These are phyloP conservation scores for Toxotes lorentzi DNA, from an alignment of 2,797 vertebrate species.

Conservation along the genomic window DNA sequence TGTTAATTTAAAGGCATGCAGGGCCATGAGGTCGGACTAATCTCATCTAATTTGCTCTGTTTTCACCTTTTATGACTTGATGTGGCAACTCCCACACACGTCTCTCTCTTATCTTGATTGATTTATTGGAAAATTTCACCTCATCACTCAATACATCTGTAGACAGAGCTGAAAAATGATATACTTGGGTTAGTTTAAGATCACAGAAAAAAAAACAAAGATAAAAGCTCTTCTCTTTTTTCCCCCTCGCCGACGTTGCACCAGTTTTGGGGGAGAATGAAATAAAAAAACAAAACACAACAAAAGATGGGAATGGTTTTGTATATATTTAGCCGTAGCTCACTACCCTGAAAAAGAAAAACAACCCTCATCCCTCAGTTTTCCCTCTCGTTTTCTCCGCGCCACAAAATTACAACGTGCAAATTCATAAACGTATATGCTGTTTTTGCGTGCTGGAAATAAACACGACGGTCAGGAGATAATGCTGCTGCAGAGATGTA, in stretches of 20 bases:
- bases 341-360: conserved; percentile 75
- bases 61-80: background rate
- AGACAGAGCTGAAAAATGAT: conserved; percentile 8
- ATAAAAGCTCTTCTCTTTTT: background rate
- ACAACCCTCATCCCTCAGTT: conserved; percentile 73
- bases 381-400: conserved; percentile 79
- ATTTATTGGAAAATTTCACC: background rate
- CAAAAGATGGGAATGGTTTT: conserved; percentile 64
- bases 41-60: conserved; percentile 2
- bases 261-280: conserved; percentile 12
- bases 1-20: background rate
- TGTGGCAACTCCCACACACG: background rate
- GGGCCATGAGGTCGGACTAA: background rate
- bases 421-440: conserved; percentile 80
- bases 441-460: conserved; percentile 84
- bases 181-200: conserved; percentile 26
- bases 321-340: conserved; percentile 69
- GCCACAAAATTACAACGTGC: conserved; percentile 88
- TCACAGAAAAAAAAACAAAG: background rate
- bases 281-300: conserved; percentile 44
- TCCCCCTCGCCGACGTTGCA: conserved; percentile 23
- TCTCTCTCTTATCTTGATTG: conserved; percentile 8
- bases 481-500: conserved; percentile 54
- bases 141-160: background rate
- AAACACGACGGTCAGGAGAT: conserved; percentile 71